Percentiles rank a stretch among this genome's conserved stretches.
Conservation (phyloP, 2,888 invertebrate species). For the Tinea pellionella region DNA sequence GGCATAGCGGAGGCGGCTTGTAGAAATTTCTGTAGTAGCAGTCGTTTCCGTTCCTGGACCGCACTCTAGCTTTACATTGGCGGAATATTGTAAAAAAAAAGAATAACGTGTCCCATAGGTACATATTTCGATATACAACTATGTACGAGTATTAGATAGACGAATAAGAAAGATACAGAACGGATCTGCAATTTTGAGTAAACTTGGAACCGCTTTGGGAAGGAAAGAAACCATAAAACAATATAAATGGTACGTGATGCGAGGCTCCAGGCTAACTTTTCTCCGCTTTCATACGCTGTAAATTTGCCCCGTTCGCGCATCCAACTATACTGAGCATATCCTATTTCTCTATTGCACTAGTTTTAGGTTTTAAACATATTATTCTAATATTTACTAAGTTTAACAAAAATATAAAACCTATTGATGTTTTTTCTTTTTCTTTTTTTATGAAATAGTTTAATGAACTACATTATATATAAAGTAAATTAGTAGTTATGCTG, state of each 20-base stretch:
- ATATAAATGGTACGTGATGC: conserved; percentile 56
- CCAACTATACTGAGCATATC: conserved; percentile 4
- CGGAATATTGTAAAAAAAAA: no score
- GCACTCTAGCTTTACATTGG: no score
- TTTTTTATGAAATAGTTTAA: no score
- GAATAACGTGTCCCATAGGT: no score
- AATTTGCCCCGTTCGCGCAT: neutral
- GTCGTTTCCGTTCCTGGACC: no score
- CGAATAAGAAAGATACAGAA: conserved; percentile 16
- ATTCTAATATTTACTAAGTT: neutral
- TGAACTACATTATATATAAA: no score
- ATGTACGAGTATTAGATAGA: conserved; percentile 24
- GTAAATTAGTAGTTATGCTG: no score
- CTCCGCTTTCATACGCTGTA: neutral
- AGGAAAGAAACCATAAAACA: conserved; percentile 58
- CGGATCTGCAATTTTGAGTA: conserved; percentile 38
- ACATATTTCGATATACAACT: no score
- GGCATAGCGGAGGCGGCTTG: no score
- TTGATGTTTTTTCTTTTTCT: no score
- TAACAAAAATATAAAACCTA: neutral
- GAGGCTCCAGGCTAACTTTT: conserved; percentile 11
- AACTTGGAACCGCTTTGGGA: conserved; percentile 34
- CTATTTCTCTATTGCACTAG: conserved; percentile 16
- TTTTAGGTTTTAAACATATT: neutral
- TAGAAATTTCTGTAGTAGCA: no score